Base-by-base conservation (phyloP, 2,888 invertebrate genomes). In the Trissoscelio sp. region DNA sequence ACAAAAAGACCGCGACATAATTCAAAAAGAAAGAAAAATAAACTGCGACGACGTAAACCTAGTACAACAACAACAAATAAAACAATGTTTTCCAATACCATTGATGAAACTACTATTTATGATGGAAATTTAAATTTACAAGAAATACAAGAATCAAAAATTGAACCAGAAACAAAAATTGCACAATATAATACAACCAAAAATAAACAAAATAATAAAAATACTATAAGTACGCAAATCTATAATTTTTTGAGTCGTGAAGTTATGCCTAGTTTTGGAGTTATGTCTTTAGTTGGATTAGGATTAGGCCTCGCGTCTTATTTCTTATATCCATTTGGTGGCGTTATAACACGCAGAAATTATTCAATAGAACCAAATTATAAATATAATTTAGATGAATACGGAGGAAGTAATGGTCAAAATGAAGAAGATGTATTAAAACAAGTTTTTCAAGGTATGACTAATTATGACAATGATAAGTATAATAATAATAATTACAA, bases 231-330 rank as follows among this genome's bases (percentile, higher is more conserved):
- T 7, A 95, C 95, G 0, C 95, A 95, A 88, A 94, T 96, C 22
- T 96, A 96, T 87, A 96, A 95, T 86, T 96, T 95, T 86, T 91
- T 96, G 42, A 95, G 96, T 1, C 93, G 96, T 85, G 96, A 96
- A 92, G 95, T 96, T 0, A 96, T 96, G 95, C 96, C 96, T 0
- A 95, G 95, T 28, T 95, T 96, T 16, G 96, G 96, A 0, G 95
- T 96, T 0, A 96, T 96, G 85, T 91, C 91, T 0, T 91, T 96
- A 16, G 94, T 96, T 9, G 96, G 96, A 0, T 90, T 96, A 44
- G 94, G 96, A 79, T 94, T 96, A 1, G 96, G 96, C 1, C 89
- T 96, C 34, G 96, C 96, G 31, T 95, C 95, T 66, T 95, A 96
- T 85, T 95, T 96, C 89, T 91, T 96, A 16, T 96, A 96, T 91